Percentiles rank a stretch among this genome's conserved stretches.
phyloP scores from a whole-genome alignment of 2,113 vertebrate genomes.

The Galemys pyrenaicus region DNA sequence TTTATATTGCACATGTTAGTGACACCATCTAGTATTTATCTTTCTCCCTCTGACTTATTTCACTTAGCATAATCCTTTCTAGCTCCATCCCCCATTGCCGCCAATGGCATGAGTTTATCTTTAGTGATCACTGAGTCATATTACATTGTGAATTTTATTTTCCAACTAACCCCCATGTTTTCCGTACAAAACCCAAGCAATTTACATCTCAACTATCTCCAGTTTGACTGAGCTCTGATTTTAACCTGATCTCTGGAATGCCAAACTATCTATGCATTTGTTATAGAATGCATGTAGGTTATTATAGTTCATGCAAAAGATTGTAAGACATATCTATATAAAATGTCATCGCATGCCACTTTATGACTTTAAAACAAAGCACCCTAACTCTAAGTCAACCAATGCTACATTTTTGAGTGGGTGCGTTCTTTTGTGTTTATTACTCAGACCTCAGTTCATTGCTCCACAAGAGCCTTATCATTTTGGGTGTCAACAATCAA shows the following conservation, averaged over 20 bases:
- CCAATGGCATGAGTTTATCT: too few relatives aligned
- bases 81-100: too few relatives aligned
- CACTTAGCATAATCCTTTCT: too few relatives aligned
- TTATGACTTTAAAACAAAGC: background rate
- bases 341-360: background rate
- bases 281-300: background rate
- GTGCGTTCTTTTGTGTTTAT: background rate
- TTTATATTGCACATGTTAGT: too few relatives aligned
- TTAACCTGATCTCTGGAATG: background rate
- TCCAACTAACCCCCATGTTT: background rate
- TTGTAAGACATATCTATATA: too few relatives aligned
- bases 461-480: background rate
- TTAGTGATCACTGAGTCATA: too few relatives aligned
- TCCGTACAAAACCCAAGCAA: slow-evolving; percentile 26
- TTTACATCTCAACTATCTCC: background rate
- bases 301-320: background rate
- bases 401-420: slow-evolving; percentile 14
- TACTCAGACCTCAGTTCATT: background rate
- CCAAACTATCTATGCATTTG: background rate
- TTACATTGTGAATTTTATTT: background rate
- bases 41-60: too few relatives aligned
- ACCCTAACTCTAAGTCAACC: background rate
- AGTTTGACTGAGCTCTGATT: slow-evolving; percentile 7
- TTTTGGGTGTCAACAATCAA: background rate
- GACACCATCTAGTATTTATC: too few relatives aligned